Percentiles rank a stretch among this genome's conserved stretches.
Evolutionary conservation across 2,113 vertebrate species (phyloP).

Genomic region (Eolophus roseicapilla): DNA sequence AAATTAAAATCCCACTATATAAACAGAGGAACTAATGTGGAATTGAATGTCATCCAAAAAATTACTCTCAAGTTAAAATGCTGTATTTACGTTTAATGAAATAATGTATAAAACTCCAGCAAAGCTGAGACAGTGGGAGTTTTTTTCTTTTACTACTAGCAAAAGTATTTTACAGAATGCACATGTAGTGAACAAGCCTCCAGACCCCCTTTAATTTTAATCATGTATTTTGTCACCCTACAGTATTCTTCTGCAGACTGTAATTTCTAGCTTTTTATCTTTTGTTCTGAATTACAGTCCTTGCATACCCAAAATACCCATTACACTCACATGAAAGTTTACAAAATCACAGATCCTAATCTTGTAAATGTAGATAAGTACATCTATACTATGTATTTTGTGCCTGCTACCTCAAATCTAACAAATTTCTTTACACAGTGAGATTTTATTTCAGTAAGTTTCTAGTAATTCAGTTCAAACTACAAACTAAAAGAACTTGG

Average conservation of each 20-base stretch:
- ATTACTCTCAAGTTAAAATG: background rate
- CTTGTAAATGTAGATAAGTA: no score
- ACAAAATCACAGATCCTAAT: no score
- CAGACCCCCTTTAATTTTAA: background rate
- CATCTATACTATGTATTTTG: background rate
- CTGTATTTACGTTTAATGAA: background rate
- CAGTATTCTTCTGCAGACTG: background rate
- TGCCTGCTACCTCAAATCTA: background rate
- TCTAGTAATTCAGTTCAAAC: background rate
- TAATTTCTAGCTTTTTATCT: background rate
- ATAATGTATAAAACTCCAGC: background rate
- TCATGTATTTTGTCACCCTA: background rate
- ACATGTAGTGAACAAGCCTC: background rate
- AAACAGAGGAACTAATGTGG: background rate
- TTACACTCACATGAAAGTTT: no score
- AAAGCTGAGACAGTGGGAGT: background rate
- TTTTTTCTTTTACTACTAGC: background rate
- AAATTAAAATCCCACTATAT: background rate
- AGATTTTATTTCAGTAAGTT: background rate
- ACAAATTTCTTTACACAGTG: background rate
- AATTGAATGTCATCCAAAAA: background rate
- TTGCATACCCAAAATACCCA: background rate
- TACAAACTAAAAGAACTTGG: background rate
- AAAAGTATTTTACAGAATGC: background rate
- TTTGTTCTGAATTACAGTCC: background rate